Evolutionary conservation across 1,140 invertebrate genomes (phyloP), one percentile per base, ranked within the genome.

Genomic region (Archivesica marissinica): DNA sequence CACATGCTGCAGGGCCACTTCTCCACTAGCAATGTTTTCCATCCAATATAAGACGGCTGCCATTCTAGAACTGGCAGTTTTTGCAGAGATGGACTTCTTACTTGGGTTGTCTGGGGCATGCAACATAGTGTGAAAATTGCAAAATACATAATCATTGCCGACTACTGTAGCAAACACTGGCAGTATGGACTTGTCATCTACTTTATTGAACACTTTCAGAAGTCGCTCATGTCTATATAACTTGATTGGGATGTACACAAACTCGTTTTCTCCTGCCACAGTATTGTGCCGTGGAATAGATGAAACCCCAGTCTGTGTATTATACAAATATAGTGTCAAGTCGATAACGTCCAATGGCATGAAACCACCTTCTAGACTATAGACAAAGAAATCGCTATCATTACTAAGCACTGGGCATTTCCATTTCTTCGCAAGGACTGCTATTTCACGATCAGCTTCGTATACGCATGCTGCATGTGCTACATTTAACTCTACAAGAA

Each of bases 341-440:
- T 96, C 95, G 0, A 97, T 91, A 52, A 96, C 96, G 75, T 96
- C 95, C 61, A 97, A 96, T 0, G 97, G 97, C 82, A 98, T 97
- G 90, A 98, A 98, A 2, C 95, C 94, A 38, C 86, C 83, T 28
- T 64, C 90, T 0, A 97, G 95, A 93, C 97, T 96, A 93, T 96
- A 97, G 72, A 98, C 96, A 92, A 96, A 98, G 94, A 98, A 99
- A 94, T 99, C 98, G 0, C 97, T 98, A 93, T 99, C 98, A 88
- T 96, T 96, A 91, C 97, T 98, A 0, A 99, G 89, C 15, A 98
- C 96, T 3, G 97, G 97, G 89, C 97, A 98, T 41, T 96, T 94
- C 6, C 98, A 94, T 70, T 95, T 94, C 86, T 96, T 95, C 0
- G 97, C 97, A 70, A 98, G 89, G 0, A 96, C 95, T 1, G 97